These are phyloP conservation scores for Ficedula albicollis DNA, from an alignment of 2,797 vertebrate species.

Conservation along the genomic window DNA sequence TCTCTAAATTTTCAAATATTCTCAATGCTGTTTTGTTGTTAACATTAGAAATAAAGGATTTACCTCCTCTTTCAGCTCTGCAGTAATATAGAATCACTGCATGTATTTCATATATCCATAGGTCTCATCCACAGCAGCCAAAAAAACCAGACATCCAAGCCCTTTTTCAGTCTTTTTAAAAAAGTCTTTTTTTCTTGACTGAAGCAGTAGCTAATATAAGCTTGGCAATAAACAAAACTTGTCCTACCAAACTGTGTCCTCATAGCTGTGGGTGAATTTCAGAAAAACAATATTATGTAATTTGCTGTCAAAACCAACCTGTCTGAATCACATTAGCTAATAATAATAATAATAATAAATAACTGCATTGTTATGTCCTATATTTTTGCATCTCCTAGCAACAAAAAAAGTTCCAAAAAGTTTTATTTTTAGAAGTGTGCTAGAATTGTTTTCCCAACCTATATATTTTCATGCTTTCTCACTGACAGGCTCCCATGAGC, in stretches of 20 bases:
- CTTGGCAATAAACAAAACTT: not conserved
- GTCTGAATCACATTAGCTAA: not conserved
- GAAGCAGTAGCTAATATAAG: not conserved
- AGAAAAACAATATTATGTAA: not conserved
- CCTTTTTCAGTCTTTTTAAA: not conserved
- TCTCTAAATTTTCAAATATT: not conserved
- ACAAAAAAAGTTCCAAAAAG: not conserved
- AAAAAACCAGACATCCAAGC: not conserved
- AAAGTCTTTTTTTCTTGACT: too few relatives aligned
- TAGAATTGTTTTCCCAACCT: not conserved
- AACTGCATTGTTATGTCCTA: constrained; percentile 6
- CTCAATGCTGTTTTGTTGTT: not conserved
- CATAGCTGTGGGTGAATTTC: not conserved
- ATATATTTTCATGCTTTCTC: not conserved
- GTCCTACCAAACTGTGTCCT: not conserved
- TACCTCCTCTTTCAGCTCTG: not conserved
- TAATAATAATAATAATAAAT: not conserved
- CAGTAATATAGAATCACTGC: not conserved
- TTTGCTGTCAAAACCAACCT: not conserved
- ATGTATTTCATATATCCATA: not conserved
- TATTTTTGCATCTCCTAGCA: constrained; percentile 14
- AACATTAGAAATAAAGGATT: not conserved
- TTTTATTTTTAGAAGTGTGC: constrained; percentile 47
- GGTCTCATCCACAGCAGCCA: not conserved
- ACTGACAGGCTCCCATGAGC: not conserved